Conservation (phyloP, 2,888 invertebrate species). For the Synanthedon formicaeformis region DNA sequence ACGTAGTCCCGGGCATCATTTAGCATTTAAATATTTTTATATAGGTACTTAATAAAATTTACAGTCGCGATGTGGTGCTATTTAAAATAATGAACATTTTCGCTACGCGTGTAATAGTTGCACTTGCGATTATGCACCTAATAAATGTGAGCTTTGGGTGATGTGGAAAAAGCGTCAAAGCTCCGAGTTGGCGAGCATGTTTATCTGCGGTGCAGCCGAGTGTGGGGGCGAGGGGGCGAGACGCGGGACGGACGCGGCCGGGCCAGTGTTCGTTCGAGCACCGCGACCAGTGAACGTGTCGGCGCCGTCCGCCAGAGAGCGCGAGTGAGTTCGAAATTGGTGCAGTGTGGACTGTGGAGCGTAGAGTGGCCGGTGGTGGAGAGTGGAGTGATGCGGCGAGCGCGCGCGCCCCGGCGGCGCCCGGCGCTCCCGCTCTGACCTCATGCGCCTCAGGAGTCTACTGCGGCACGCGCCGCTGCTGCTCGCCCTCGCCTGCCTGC, state of each 20-base stretch:
- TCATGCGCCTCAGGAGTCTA: slow-evolving; percentile 17
- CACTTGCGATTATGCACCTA: too few species aligned
- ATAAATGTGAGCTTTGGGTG: too few species aligned
- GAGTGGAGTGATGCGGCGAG: slow-evolving; percentile 24
- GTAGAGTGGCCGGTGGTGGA: slow-evolving; percentile 7
- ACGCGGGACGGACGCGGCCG: neutral
- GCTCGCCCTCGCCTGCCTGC: slow-evolving; percentile 52
- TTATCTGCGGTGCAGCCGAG: too few species aligned
- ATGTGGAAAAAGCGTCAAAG: too few species aligned
- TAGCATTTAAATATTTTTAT: too few species aligned
- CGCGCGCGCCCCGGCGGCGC: slow-evolving; percentile 33
- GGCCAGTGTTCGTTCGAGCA: neutral
- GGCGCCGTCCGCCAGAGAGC: neutral
- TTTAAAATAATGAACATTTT: too few species aligned
- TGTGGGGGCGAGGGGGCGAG: neutral
- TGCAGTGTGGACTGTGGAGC: slow-evolving; percentile 10
- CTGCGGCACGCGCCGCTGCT: slow-evolving; percentile 52
- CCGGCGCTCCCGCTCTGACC: slow-evolving; percentile 18
- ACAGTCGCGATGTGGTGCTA: too few species aligned
- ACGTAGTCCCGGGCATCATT: too few species aligned
- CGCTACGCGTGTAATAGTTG: too few species aligned
- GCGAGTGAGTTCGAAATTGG: neutral
- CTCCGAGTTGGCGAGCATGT: too few species aligned
- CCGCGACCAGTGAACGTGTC: neutral
- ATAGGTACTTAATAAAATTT: too few species aligned